Base-by-base conservation (phyloP, 2,888 invertebrate species). In the Lasioglossum lativentre region DNA sequence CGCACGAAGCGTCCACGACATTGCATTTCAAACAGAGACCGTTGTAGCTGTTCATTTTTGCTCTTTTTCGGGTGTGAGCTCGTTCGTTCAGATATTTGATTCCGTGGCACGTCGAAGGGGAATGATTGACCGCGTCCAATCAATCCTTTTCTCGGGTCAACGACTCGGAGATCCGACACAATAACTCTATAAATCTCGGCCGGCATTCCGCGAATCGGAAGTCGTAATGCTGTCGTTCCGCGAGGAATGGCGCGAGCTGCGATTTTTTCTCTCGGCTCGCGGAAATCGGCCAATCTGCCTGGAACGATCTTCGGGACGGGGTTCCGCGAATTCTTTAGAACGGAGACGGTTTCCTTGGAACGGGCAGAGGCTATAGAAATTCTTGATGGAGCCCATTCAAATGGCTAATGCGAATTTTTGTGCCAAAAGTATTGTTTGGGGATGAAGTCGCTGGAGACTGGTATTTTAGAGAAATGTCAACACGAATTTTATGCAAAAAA, bases 171-270 rank as follows among this genome's bases (percentile, higher is more conserved):
- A 59, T 47, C 84, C 30, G 16, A 45, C 63, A 66, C 85, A 85
- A 86, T 85, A 80, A 85, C 68, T 80, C 77, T 71, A 85, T 78
- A 80, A 86, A 80, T 86, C 86, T 78, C 75, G 19, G 77, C 45
- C 71, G 30, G 74, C 14, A 76, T 86, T 86, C 86, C 73, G 70
- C 73, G 82, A 85, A 86, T 82, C 75, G 82, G 75, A 82, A 78
- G 73, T 78, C 66, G 38, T 75, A 86, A 86, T 38, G 27, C 59
- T 59, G 59, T 30, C 27, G 59, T 5, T 27, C 27, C 59, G 59
- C 59, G 59, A 27, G 59, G 27, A 59, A 27, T 27, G 71, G 56
- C 66, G 72, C 78, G 34, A 8, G 59, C 34, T 30, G 38, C 34
- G 63, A 34, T 85, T 71, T 71, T 52, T 77, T 42, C n/a, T 27